These are phyloP conservation scores for Chalcis sispes DNA, from an alignment of 2,888 invertebrate genomes.

Conservation along the genomic window DNA sequence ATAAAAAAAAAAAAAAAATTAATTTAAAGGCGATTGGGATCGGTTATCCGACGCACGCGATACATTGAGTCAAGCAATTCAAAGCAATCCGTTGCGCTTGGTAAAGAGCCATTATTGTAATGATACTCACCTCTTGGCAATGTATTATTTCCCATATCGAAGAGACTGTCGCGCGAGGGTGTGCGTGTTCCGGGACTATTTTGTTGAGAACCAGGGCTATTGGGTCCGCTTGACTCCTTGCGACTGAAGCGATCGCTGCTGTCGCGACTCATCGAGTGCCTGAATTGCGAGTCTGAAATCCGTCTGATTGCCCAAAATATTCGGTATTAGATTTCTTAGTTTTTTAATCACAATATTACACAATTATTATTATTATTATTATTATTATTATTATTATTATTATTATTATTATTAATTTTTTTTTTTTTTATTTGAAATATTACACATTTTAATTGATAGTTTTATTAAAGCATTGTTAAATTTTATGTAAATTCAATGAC, in stretches of 20 bases:
- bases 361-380: not conserved
- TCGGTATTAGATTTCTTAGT: too few relatives aligned
- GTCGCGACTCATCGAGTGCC: conserved; percentile 70
- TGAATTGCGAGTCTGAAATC: conserved; percentile 71
- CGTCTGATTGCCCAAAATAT: conserved; percentile 65
- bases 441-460: too few relatives aligned
- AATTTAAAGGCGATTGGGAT: too few relatives aligned
- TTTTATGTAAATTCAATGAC: too few relatives aligned
- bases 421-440: too few relatives aligned
- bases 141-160: conserved; percentile 72
- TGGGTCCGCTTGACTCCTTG: conserved; percentile 66
- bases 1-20: not conserved
- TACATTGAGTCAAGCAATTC: conserved; percentile 22
- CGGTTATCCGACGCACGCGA: too few relatives aligned
- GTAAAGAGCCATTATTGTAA: conserved; percentile 6
- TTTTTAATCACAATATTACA: not conserved
- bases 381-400: not conserved
- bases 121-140: conserved; percentile 72
- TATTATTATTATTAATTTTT: not conserved
- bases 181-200: conserved; percentile 67
- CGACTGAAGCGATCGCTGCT: conserved; percentile 69
- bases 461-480: too few relatives aligned
- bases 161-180: conserved; percentile 69
- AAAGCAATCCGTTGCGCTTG: conserved; percentile 41
- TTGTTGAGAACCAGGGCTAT: conserved; percentile 64